Evolutionary conservation across 1,140 invertebrate genomes (phyloP).

Genomic region (Sycobia sp.): DNA sequence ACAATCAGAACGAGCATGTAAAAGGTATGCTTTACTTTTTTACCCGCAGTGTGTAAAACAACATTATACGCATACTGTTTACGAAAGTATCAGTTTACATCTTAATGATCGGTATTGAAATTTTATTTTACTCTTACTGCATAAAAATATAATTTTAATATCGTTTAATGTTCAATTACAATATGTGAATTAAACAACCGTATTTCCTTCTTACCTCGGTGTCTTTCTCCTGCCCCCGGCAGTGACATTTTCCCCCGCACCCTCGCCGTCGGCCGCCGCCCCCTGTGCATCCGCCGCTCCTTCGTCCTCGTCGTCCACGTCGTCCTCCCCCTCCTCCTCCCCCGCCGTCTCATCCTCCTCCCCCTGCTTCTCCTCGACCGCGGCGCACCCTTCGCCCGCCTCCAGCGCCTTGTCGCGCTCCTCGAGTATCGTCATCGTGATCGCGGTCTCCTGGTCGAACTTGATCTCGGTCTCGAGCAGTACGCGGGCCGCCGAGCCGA

Average conservation of each 20-base stretch:
- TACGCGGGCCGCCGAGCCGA: conserved; percentile 61
- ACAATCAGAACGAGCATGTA: too few species aligned
- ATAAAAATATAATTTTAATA: too few species aligned
- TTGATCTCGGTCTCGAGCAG: conserved; percentile 82
- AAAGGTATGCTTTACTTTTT: too few species aligned
- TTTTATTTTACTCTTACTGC: too few species aligned
- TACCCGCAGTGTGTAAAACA: too few species aligned
- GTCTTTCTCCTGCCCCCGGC: conserved; percentile 38
- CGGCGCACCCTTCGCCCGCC: conserved; percentile 40
- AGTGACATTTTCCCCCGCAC: too few species aligned
- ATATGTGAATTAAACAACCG: too few species aligned
- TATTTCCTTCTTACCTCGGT: conserved; percentile 38
- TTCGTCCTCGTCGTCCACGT: not conserved
- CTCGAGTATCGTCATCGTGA: conserved; percentile 81
- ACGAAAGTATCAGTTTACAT: too few species aligned
- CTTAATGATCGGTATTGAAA: too few species aligned
- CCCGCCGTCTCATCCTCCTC: conserved; percentile 35
- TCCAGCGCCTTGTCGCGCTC: conserved; percentile 60
- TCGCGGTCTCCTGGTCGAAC: conserved; percentile 75
- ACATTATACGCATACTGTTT: too few species aligned
- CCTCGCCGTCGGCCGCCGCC: too few species aligned
- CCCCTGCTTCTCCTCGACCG: conserved; percentile 62
- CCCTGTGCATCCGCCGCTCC: not conserved
- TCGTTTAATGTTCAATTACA: too few species aligned
- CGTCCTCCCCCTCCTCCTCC: not conserved